phyloP scores from a whole-genome alignment of 2,888 invertebrate species.

The Heteromyza rotundicornis region DNA sequence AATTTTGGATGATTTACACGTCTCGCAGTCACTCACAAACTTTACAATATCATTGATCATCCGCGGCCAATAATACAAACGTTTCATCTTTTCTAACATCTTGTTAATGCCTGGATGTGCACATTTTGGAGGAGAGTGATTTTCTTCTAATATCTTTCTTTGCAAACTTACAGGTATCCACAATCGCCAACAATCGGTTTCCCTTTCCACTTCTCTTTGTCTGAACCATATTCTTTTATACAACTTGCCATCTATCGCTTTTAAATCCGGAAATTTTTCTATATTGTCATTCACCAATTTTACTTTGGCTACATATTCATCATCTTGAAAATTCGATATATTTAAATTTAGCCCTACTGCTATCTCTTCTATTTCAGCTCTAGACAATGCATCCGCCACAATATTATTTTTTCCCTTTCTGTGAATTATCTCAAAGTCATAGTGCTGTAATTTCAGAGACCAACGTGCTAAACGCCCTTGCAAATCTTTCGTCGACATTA shows the following conservation, averaged over 20 bases:
- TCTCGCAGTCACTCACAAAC: background rate
- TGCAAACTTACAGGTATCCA: background rate
- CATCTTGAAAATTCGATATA: too few relatives aligned
- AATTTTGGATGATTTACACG: background rate
- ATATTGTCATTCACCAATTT: too few relatives aligned
- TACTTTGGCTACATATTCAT: too few relatives aligned
- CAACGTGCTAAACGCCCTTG: constrained; percentile 9
- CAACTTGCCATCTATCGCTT: background rate
- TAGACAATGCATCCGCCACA: too few relatives aligned
- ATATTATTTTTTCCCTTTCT: too few relatives aligned
- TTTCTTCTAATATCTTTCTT: background rate
- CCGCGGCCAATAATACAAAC: background rate
- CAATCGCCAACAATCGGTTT: background rate
- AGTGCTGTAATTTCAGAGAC: constrained; percentile 11
- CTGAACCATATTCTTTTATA: too few relatives aligned
- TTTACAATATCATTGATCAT: background rate
- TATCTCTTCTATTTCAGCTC: too few relatives aligned
- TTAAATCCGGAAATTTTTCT: background rate
- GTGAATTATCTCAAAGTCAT: constrained; percentile 1
- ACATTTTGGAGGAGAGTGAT: background rate
- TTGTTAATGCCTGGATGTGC: constrained; percentile 3
- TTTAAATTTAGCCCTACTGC: too few relatives aligned
- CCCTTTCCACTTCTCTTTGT: too few relatives aligned
- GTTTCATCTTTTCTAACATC: background rate
- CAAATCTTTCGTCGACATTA: constrained; percentile 6